These are phyloP conservation scores for Smutsia gigantea DNA, from an alignment of 2,797 vertebrate genomes.

Conservation along the genomic window DNA sequence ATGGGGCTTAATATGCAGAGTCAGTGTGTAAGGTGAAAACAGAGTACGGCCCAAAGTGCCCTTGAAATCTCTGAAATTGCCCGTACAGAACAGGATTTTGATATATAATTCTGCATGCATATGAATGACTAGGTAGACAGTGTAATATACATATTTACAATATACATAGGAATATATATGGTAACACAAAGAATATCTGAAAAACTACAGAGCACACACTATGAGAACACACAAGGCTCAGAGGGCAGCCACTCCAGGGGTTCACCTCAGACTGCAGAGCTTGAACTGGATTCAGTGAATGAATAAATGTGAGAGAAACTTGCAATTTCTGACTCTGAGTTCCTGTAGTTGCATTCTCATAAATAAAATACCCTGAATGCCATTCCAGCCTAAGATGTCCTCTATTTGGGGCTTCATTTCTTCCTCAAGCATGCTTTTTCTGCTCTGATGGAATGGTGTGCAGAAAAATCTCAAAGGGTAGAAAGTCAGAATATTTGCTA, in stretches of 20 bases:
- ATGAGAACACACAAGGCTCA: background rate
- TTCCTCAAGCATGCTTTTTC: background rate
- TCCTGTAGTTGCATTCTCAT: background rate
- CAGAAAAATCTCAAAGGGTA: background rate
- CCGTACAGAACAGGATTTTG: background rate
- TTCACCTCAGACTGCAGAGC: background rate
- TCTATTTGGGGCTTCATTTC: background rate
- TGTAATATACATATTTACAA: background rate
- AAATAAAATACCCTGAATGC: background rate
- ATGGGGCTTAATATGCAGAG: constrained; percentile 10
- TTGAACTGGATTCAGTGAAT: background rate
- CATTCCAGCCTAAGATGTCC: background rate
- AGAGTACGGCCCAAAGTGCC: background rate
- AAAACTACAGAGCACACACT: background rate
- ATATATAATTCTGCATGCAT: background rate
- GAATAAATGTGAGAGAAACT: background rate
- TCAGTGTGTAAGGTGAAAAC: background rate
- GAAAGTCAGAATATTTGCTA: constrained; percentile 9
- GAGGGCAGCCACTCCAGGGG: background rate
- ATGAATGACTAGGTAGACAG: background rate
- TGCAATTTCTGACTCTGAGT: background rate
- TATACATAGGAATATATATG: background rate
- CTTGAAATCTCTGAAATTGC: background rate
- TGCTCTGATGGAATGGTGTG: background rate
- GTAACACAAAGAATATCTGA: background rate